Conservation (phyloP, 2,797 vertebrate genomes). For the Gymnocypris eckloni region DNA sequence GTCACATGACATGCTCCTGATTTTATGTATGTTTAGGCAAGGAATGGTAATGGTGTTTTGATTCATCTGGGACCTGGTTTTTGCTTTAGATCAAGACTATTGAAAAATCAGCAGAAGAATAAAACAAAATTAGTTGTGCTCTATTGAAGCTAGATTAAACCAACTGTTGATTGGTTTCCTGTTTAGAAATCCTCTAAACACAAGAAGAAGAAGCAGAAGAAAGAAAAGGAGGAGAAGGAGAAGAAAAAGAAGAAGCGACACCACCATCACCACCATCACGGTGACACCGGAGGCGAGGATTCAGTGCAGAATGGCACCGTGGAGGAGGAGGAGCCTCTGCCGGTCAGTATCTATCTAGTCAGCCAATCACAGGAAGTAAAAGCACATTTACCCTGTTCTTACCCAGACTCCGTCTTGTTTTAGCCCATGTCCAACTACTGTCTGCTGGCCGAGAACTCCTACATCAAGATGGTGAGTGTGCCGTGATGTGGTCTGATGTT, state of each 20-base stretch:
- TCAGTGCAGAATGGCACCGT: slow-evolving; percentile 88
- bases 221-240: slow-evolving; percentile 86
- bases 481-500: background rate
- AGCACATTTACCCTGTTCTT: slow-evolving; percentile 3
- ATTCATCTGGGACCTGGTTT: background rate
- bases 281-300: slow-evolving; percentile 74
- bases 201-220: slow-evolving; percentile 98
- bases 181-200: slow-evolving; percentile 89
- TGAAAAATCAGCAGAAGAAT: background rate
- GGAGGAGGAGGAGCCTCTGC: slow-evolving; percentile 91
- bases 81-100: background rate
- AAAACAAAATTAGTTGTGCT: background rate
- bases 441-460: slow-evolving; percentile 90
- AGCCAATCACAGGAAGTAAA: background rate
- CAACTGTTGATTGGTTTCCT: slow-evolving; percentile 67
- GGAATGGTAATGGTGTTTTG: background rate
- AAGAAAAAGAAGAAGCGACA: slow-evolving; percentile 81
- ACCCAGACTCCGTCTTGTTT: slow-evolving; percentile 64
- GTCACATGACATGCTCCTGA: background rate
- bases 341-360: slow-evolving; percentile 77
- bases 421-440: slow-evolving; percentile 98
- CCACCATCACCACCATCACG: slow-evolving; percentile 77
- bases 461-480: slow-evolving; percentile 93
- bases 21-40: background rate
- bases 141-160: slow-evolving; percentile 71